A percentile compares a stretch with the other conserved stretches of the same genome.
These are phyloP conservation scores for Oligia strigilis DNA, from an alignment of 2,888 invertebrate species.

Conservation along the genomic window DNA sequence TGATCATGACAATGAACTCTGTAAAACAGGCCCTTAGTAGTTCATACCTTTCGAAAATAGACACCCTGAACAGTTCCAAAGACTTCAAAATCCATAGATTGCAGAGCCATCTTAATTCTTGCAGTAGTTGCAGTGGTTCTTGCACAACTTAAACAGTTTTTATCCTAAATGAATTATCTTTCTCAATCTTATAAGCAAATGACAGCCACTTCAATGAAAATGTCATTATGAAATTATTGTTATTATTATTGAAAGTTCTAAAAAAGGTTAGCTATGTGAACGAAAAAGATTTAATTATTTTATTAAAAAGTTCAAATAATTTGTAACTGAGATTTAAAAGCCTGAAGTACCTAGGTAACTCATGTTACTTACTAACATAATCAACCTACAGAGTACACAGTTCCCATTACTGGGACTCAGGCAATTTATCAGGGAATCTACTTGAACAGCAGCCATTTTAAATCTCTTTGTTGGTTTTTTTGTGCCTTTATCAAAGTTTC, in stretches of 20 bases:
- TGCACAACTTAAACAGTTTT: constrained; percentile 12
- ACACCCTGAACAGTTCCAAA: constrained; percentile 86
- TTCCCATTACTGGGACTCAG: neutral
- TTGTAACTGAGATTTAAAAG: neutral
- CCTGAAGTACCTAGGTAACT: neutral
- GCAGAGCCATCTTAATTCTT: constrained; percentile 49
- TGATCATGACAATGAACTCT: neutral
- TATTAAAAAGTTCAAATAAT: neutral
- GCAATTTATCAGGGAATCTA: too few species aligned
- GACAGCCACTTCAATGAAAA: constrained; percentile 22
- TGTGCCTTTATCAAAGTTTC: neutral
- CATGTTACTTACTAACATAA: too few species aligned
- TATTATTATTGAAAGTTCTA: neutral
- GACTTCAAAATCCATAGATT: constrained; percentile 85
- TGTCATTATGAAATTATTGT: constrained; percentile 14
- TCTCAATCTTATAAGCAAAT: neutral
- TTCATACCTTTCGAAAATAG: constrained; percentile 64
- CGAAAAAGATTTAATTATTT: neutral
- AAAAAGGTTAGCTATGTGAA: neutral
- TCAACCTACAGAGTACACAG: neutral
- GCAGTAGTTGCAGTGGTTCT: too few species aligned
- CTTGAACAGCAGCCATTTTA: too few species aligned
- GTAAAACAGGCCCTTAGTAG: neutral
- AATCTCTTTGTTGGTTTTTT: neutral
- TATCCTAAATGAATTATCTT: neutral